A percentile compares a stretch with the other conserved stretches of the same genome.
Conservation (phyloP, 2,888 invertebrate genomes). For the Lamellibrachia satsuma region DNA sequence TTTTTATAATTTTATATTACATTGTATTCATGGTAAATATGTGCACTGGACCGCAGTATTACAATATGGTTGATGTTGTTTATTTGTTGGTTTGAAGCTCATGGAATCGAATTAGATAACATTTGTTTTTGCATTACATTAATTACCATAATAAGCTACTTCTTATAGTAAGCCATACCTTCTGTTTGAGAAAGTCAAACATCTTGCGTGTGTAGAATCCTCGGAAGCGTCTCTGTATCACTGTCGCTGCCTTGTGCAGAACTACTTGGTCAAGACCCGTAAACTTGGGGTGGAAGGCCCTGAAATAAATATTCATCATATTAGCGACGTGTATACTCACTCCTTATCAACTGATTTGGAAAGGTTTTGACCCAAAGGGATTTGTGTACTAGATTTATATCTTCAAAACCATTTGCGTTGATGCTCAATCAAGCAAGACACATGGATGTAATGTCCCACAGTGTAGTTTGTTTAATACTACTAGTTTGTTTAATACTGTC, state of each 20-base stretch:
- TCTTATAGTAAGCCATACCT: slow-evolving; percentile 44
- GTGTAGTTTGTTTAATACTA: no score
- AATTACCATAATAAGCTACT: background rate
- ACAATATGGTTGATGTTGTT: background rate
- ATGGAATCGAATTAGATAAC: background rate
- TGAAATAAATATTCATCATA: slow-evolving; percentile 38
- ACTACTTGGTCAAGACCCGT: slow-evolving; percentile 50
- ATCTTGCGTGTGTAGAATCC: slow-evolving; percentile 55
- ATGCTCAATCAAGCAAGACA: no score
- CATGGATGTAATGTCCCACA: no score
- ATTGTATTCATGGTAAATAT: no score
- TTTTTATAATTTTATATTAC: no score
- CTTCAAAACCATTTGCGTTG: no score
- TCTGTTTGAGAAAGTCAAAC: slow-evolving; percentile 54
- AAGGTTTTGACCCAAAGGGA: no score
- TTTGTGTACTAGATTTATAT: no score
- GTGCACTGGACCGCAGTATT: background rate
- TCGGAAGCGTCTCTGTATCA: slow-evolving; percentile 57
- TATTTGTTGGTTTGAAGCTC: background rate
- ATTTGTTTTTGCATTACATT: background rate
- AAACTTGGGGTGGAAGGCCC: slow-evolving; percentile 59
- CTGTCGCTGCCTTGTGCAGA: slow-evolving; percentile 45
- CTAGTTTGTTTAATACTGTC: no score
- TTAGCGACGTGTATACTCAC: no score
- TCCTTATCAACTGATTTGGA: no score